Conservation (phyloP, 2,797 vertebrate genomes). For the Trematomus bernacchii region DNA sequence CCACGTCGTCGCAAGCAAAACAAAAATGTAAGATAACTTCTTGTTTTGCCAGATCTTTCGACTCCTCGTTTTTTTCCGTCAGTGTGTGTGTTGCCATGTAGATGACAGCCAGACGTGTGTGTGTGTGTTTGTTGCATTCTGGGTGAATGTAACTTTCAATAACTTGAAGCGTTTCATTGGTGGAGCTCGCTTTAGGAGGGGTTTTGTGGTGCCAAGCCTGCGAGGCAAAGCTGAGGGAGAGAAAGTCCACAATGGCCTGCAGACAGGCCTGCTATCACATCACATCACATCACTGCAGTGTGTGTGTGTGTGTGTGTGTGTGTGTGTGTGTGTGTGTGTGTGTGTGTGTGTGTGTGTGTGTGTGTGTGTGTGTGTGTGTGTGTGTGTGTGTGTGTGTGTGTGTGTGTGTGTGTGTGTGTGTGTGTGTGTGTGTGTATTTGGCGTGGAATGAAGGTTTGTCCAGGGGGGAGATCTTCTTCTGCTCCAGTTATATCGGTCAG, state of each 20-base stretch:
- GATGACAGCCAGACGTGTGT: not conserved
- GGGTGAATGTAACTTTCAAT: conserved; percentile 16
- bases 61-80: not conserved
- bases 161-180: conserved; percentile 36
- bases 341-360: conserved; percentile 32
- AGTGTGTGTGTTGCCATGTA: not conserved
- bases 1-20: not conserved
- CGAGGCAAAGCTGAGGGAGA: conserved; percentile 42
- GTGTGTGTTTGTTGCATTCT: not conserved
- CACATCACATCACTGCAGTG: conserved; percentile 61
- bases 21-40: no score
- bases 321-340: conserved; percentile 16
- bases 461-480: conserved; percentile 83
- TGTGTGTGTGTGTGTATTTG: conserved; percentile 16
- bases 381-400: conserved; percentile 14
- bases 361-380: conserved; percentile 29
- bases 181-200: not conserved
- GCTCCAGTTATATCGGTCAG: conserved; percentile 82
- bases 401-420: conserved; percentile 33
- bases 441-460: conserved; percentile 55
- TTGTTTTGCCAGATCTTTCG: not conserved
- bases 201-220: conserved; percentile 23
- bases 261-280: conserved; percentile 62
- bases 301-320: conserved; percentile 31
- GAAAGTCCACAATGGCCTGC: conserved; percentile 35